Conservation (phyloP, 2,797 vertebrate genomes). For the Forpus xanthops region DNA sequence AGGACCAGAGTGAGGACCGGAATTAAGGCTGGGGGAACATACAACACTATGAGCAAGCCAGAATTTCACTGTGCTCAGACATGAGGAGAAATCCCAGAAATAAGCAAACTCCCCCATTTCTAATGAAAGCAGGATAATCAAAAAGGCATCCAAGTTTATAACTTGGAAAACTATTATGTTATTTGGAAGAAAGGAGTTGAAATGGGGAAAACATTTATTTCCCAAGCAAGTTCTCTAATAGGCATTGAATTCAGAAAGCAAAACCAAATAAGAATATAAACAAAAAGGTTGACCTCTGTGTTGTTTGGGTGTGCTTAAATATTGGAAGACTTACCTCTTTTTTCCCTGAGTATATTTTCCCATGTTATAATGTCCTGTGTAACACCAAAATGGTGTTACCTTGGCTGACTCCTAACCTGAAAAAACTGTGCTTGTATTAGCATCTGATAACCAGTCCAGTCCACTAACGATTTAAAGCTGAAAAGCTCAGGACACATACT, state of each 20-base stretch:
- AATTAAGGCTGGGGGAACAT: not conserved
- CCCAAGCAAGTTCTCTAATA: not conserved
- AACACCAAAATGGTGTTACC: not conserved
- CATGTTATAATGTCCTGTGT: not conserved
- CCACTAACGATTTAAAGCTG: not conserved
- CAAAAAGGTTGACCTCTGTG: not conserved
- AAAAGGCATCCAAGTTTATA: not conserved
- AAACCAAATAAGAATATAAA: not conserved
- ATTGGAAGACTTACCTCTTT: not conserved
- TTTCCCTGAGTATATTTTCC: not conserved
- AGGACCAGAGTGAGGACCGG: not conserved
- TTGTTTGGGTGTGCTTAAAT: not conserved
- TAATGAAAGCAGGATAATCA: not conserved
- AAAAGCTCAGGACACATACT: not conserved
- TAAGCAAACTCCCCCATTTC: fast-evolving
- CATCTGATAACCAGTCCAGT: not conserved
- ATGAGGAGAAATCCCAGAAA: not conserved
- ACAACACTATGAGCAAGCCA: not conserved
- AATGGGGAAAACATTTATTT: not conserved
- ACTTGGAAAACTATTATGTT: not conserved
- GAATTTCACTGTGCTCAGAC: not conserved
- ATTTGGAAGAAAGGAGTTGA: not conserved
- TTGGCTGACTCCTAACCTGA: not conserved
- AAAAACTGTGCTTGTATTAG: not conserved
- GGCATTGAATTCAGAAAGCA: not conserved